A percentile compares a stretch with the other conserved stretches of the same genome.
Conservation (phyloP, 1,140 invertebrate genomes). For the Lepidotrigona ventralis region DNA sequence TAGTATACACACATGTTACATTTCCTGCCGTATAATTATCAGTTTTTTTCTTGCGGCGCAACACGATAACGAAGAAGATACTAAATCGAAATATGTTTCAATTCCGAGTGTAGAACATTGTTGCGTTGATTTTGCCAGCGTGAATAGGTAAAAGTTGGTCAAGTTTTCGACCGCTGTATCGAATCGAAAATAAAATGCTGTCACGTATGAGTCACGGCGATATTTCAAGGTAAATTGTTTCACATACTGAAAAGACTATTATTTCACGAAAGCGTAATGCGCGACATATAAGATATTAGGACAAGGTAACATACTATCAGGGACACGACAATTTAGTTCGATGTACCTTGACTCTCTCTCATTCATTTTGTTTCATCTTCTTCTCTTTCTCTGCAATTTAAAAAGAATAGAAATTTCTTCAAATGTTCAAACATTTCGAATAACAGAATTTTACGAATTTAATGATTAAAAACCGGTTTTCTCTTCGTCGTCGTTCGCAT, state of each 20-base stretch:
- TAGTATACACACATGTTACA: background rate
- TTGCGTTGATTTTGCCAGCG: background rate
- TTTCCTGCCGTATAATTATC: conserved; percentile 29
- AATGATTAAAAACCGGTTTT: background rate
- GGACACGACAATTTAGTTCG: conserved; percentile 7
- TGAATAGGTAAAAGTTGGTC: background rate
- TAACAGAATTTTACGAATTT: background rate
- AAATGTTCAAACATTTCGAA: background rate
- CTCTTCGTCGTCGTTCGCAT: background rate
- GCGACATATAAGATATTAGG: conserved; percentile 16
- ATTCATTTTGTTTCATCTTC: background rate
- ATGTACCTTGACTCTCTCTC: background rate
- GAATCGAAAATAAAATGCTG: background rate
- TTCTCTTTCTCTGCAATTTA: background rate
- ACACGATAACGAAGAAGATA: conserved; percentile 21
- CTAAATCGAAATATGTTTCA: background rate
- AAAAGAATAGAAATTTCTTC: background rate
- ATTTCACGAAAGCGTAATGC: background rate
- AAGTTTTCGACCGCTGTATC: background rate
- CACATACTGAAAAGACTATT: conserved; percentile 6
- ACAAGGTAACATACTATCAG: conserved; percentile 16
- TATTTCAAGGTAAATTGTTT: conserved; percentile 28
- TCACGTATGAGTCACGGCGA: background rate
- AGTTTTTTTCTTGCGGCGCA: background rate
- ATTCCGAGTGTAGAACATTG: background rate